Base-by-base conservation (phyloP, 2,113 vertebrate species). In the Thalassoma bifasciatum region DNA sequence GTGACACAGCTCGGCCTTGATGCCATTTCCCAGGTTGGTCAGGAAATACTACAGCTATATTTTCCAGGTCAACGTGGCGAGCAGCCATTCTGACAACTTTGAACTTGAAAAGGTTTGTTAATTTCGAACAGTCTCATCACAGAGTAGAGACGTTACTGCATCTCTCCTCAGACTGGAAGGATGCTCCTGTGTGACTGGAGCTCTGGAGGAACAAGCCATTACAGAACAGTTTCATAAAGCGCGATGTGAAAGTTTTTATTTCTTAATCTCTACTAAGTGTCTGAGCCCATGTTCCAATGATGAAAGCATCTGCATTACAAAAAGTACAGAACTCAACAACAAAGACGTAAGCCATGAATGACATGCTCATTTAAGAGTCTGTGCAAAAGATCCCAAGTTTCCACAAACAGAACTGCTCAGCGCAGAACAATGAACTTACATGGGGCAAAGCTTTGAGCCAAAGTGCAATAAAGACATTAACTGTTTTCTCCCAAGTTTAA, bases 11-110 rank as follows among this genome's bases (percentile, higher is more conserved):
- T 83, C 64, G 90, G 94, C 95, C 95, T 96, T 96, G 94, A 96
- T 96, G 94, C 92, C 75, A 84, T 95, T 94, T 96, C 95, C 94
- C 95, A 93, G 93, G 95, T 94, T 91, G 94, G 93, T 83, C 85
- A 77, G 93, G 93, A 94, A 95, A 96, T 96, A 96, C 95, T 94
- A 94, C 87, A 94, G 93, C 93, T 85, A 93, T 82, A 91, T 91
- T 72, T 92, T 89, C 87, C 82, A 72, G 68, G 83, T 91, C 94
- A 91, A 93, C 84, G 68, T 94, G 93, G 91, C 90, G 92, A 93
- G 83, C 75, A 94, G 93, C 92, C 91, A 92, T 87, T 86, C 79
- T 92, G 83, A 93, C 84, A 92, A 88, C 83, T 91, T 95, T 94
- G 90, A 81, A 87, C 88, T 91, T 93, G 89, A 96, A 96, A n/a